These are phyloP conservation scores for Tribolium madens DNA, from an alignment of 1,140 invertebrate genomes.

Conservation along the genomic window DNA sequence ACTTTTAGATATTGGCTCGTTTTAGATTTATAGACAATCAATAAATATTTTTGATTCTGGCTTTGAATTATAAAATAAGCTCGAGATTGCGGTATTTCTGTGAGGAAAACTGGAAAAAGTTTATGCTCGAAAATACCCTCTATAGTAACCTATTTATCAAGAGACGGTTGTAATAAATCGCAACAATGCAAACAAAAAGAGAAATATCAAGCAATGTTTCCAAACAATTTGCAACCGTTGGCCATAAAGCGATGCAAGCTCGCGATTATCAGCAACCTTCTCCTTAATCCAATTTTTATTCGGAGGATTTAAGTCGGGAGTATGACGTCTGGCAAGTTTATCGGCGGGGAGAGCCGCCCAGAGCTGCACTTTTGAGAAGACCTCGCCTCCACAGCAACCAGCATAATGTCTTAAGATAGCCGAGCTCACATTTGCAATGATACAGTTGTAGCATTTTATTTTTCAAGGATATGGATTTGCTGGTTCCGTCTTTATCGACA, in stretches of 20 bases:
- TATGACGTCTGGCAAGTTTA: slow-evolving; percentile 17
- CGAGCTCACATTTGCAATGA: neutral
- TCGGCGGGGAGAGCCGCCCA: neutral
- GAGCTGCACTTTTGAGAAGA: slow-evolving; percentile 13
- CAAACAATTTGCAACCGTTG: neutral
- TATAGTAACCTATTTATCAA: neutral
- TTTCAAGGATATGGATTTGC: slow-evolving; percentile 40
- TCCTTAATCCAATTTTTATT: slow-evolving; percentile 11
- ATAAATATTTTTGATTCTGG: too few relatives aligned
- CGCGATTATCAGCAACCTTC: slow-evolving; percentile 6
- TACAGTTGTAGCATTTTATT: slow-evolving; percentile 34
- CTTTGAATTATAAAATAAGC: too few relatives aligned
- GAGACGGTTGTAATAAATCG: neutral
- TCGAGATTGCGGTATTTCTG: too few relatives aligned
- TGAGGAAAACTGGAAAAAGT: too few relatives aligned
- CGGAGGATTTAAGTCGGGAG: neutral
- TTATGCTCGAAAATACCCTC: too few relatives aligned
- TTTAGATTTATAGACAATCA: neutral
- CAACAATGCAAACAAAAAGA: neutral
- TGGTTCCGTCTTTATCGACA: slow-evolving; percentile 32
- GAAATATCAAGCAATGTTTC: neutral
- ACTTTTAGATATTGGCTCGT: neutral
- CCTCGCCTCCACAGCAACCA: neutral
- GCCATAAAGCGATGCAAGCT: neutral
- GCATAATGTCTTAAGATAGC: slow-evolving; percentile 1